Evolutionary conservation across 2,113 vertebrate species (phyloP), one percentile per base, ranked within the genome.

Genomic region (Spermophilus dauricus): DNA sequence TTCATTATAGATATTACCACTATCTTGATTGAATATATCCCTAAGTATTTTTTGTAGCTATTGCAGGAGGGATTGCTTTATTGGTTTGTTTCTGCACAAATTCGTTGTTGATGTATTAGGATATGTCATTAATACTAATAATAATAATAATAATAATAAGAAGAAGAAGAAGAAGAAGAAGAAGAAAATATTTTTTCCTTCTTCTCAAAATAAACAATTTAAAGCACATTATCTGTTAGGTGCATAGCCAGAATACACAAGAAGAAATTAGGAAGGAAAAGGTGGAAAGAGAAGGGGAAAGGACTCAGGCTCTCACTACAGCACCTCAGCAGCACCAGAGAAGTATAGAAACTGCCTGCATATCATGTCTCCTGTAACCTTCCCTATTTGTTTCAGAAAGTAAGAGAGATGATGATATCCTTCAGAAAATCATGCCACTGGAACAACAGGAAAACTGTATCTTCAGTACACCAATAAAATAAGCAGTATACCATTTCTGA

Each of bases 401-500:
- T 7, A 5, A n/a, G 8, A 34, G n/a, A 53, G 58, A 94, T 86
- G n/a, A 45, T 51, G 32, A 16, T 1, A 8, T 53, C 16, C 14
- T 53, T 75, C 53, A 69, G 42, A 30, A 92, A 75, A 8, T 20
- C 22, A 7, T 16, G 26, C 37, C 8, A 37, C 3, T 28, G 18
- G 14, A 69, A 28, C 28, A 42, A 39, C 9, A 4, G 1, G 13
- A 1, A 37, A 53, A n/a, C 32, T 85, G 34, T 69, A 2, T 45
- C 42, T 61, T 61, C 81, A 51, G 18, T 37, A 28, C 51, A 28
- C 28, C 73, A 93, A 91, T 77, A 77, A 93, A 97, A 87, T 61
- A 30, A 70, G 42, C n/a, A 63, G 28, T 82, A 86, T 86, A 9
- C 34, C 77, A 26, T 51, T 42, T 82, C 51, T 70, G 28, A 14